Base-by-base conservation (phyloP, 2,797 vertebrate species). In the Spizella passerina region DNA sequence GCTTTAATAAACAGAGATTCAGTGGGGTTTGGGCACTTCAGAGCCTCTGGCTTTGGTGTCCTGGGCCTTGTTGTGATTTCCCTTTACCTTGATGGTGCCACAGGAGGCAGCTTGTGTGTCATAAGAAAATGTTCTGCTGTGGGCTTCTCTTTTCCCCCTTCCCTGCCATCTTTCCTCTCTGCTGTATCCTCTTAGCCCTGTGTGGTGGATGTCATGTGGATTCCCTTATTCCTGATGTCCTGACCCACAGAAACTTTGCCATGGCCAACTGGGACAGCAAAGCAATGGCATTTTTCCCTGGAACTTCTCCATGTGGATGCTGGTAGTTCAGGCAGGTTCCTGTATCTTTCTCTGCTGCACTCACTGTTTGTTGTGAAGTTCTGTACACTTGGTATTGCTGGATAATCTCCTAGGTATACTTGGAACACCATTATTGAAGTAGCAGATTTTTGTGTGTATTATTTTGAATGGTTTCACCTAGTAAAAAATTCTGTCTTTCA, bases 361-460 rank as follows among this genome's bases (percentile, higher is more conserved):
- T 59, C 55, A 2, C 7, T 34, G 60, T 64, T 52, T 53, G 19
- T n/a, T 57, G 14, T 24, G n/a, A 46, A 68, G 34, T 70, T 79
- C 53, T 55, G n/a, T 20, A 2, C 0, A 0, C 22, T 71, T 46
- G 0, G 1, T 1, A 1, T 59, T 56, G 6, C 10, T 1, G 2
- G 27, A 39, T 46, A 32, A 34, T 64, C 49, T 68, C 13, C 38
- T 78, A 21, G 46, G 22, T 49, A 19, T 21, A 30, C n/a, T 5
- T 53, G 34, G 11, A 78, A 29, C 18, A 68, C 19, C 1, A 3
- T 70, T 90, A 47, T 19, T 3, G 2, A 77, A 68, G 20, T 14
- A 44, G 49, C 49, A 68, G 38, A 49, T 41, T 78, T 77, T 88
- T 76, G 39, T 0, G 0, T 53, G 22, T 68, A 14, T 39, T 65